phyloP scores from a whole-genome alignment of 2,888 invertebrate species.

The Zonitis immaculata region DNA sequence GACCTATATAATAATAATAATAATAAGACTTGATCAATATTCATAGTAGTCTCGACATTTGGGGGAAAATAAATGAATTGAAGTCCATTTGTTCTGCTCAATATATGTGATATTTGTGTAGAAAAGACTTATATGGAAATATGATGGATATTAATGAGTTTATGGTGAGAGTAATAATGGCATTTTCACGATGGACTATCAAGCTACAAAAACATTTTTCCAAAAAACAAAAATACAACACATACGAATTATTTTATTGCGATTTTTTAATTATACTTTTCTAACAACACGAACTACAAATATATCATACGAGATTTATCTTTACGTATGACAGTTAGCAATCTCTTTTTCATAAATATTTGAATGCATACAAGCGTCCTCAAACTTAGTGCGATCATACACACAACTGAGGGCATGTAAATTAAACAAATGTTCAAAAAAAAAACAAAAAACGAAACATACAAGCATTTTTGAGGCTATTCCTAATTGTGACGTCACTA shows the following conservation, averaged over 20 bases:
- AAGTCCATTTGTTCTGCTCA: slow-evolving; percentile 27
- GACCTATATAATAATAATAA: too few species aligned
- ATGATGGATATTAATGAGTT: background rate
- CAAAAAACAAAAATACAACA: background rate
- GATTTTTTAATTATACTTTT: background rate
- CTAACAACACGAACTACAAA: background rate
- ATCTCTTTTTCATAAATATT: background rate
- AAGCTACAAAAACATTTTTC: background rate
- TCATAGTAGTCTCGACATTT: slow-evolving; percentile 27
- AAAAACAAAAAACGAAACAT: slow-evolving; percentile 11
- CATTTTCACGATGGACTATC: too few species aligned
- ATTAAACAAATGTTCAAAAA: slow-evolving; percentile 4
- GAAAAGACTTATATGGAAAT: background rate
- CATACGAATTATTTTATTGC: background rate
- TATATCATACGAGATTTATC: background rate
- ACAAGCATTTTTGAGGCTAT: too few species aligned
- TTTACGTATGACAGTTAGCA: background rate
- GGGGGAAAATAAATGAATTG: slow-evolving; percentile 32
- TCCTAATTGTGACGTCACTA: slow-evolving; percentile 17
- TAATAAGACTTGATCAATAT: slow-evolving; percentile 32
- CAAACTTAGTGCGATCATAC: background rate
- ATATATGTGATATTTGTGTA: background rate
- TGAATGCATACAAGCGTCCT: background rate
- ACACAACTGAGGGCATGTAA: too few species aligned
- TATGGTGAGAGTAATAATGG: background rate